Percentiles rank a stretch among this genome's conserved stretches.
phyloP scores from a whole-genome alignment of 37 sponge, comb jelly and placozoan genomes.

The Chondrilla cf. caribensis region DNA sequence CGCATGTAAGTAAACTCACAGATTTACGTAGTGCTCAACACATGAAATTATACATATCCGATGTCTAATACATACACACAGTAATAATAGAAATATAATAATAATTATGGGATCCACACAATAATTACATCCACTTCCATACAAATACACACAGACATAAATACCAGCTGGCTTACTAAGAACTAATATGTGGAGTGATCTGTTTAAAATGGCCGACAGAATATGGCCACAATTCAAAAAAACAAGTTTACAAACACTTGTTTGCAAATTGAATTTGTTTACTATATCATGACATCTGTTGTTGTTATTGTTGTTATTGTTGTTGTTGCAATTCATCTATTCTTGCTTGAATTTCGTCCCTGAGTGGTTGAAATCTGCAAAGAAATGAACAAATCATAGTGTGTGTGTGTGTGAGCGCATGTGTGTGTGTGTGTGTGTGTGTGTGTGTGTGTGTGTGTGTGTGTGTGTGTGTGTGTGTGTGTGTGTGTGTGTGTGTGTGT shows the following conservation, averaged over 20 bases:
- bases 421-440: slow-evolving; percentile 37
- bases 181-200: no score
- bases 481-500: slow-evolving; percentile 35
- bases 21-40: neutral
- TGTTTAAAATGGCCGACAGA: neutral
- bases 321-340: neutral
- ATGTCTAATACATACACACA: neutral
- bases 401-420: slow-evolving; percentile 31
- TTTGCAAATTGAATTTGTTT: no score
- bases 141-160: slow-evolving; percentile 26
- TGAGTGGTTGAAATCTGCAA: no score
- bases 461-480: slow-evolving; percentile 30
- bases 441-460: slow-evolving; percentile 41
- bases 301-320: no score
- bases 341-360: neutral
- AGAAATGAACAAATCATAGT: neutral
- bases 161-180: no score
- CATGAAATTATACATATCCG: neutral
- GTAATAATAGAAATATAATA: neutral
- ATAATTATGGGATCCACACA: slow-evolving; percentile 2
- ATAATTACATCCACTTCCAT: slow-evolving; percentile 24
- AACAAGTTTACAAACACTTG: no score
- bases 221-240: no score
- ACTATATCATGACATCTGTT: no score
- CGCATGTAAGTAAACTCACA: neutral